phyloP scores from a whole-genome alignment of 2,888 invertebrate genomes.

The Polyommatus icarus region DNA sequence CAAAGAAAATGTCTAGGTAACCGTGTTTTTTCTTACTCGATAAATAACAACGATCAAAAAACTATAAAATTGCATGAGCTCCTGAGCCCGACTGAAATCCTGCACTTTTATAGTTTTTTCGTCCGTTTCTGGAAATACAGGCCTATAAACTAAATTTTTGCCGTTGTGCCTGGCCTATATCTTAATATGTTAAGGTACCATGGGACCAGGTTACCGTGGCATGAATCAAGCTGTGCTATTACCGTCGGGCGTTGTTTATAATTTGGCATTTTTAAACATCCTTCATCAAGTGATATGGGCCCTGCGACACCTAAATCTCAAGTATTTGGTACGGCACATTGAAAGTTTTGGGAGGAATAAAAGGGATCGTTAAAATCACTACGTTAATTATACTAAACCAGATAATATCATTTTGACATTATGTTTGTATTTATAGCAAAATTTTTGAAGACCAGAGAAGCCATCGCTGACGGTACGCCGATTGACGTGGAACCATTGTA shows the following conservation, averaged over 20 bases:
- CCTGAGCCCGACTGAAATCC: no score
- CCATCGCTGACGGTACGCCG: constrained; percentile 17
- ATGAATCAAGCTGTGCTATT: not conserved
- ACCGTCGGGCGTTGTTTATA: constrained; percentile 69
- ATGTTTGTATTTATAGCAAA: no score
- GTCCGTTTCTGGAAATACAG: no score
- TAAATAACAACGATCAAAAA: no score
- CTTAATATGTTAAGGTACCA: no score
- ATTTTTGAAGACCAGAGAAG: constrained; percentile 19
- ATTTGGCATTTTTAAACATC: constrained; percentile 73
- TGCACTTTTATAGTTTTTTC: no score
- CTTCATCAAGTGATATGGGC: constrained; percentile 57
- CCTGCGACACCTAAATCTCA: constrained; percentile 55
- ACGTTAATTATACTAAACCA: not conserved
- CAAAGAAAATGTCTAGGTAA: no score
- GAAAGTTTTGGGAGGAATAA: constrained; percentile 44
- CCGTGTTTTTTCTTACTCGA: no score
- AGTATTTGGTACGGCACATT: constrained; percentile 43
- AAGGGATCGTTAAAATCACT: not conserved
- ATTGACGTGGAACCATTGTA: not conserved
- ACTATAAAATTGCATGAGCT: no score
- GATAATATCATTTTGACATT: no score
- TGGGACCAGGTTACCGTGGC: not conserved
- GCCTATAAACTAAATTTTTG: no score
- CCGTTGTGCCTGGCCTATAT: no score